Conservation (phyloP, 1,140 invertebrate genomes). For the Brachionus plicatilis region DNA sequence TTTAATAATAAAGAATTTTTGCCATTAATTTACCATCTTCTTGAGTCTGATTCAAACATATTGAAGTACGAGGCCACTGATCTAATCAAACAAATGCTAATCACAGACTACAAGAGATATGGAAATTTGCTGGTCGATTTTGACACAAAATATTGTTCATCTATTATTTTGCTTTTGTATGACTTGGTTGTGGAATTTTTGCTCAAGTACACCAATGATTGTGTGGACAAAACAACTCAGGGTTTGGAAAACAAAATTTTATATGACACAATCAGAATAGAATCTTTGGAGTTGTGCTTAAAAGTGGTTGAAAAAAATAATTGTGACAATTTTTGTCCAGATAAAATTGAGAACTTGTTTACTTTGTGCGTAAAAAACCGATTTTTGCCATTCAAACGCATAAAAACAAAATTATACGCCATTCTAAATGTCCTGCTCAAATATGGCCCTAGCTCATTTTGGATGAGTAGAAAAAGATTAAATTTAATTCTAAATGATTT, state of each 20-base stretch:
- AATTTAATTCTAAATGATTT: background rate
- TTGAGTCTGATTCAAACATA: background rate
- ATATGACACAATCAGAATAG: background rate
- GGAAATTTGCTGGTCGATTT: background rate
- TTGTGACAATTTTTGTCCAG: background rate
- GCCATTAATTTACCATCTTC: background rate
- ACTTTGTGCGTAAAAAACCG: background rate
- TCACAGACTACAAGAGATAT: conserved; percentile 3
- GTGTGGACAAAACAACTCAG: background rate
- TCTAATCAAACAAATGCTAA: background rate
- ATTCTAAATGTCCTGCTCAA: background rate
- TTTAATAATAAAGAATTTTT: background rate
- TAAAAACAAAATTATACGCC: background rate
- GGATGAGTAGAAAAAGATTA: background rate
- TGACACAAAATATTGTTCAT: background rate
- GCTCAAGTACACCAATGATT: background rate
- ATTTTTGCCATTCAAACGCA: background rate
- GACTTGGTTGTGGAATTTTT: background rate
- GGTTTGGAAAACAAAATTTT: background rate
- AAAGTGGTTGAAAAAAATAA: background rate
- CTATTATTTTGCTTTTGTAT: background rate
- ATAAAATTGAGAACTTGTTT: background rate
- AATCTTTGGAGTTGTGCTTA: background rate
- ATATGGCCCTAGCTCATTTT: background rate
- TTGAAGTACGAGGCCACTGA: background rate